Percentiles rank a stretch among this genome's conserved stretches.
phyloP scores from a whole-genome alignment of 2,113 vertebrate genomes.

The Leptodactylus fuscus region DNA sequence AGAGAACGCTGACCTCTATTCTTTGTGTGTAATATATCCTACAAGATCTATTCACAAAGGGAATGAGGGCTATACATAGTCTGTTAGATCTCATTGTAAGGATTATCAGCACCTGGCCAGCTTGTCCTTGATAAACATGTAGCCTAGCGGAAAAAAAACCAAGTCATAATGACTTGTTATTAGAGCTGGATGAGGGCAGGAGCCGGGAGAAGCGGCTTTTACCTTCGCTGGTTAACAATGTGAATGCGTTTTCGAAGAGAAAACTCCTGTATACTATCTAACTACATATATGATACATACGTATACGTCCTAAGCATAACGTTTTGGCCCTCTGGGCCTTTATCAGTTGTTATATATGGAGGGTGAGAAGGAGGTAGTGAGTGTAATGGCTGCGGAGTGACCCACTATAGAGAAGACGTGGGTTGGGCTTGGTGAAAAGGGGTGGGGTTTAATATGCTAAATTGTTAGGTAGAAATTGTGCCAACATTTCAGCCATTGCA shows the following conservation, averaged over 20 bases:
- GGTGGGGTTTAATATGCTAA: no score
- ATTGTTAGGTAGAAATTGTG: no score
- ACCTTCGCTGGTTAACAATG: background rate
- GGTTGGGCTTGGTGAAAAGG: no score
- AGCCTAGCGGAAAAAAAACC: background rate
- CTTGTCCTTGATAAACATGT: slow-evolving; percentile 31
- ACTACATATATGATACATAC: no score
- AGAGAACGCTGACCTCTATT: slow-evolving; percentile 13
- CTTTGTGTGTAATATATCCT: background rate
- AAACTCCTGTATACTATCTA: no score
- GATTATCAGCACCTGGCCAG: slow-evolving; percentile 51
- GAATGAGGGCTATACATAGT: slow-evolving; percentile 27
- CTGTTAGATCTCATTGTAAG: slow-evolving; percentile 43
- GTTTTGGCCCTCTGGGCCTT: no score
- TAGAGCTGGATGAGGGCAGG: background rate
- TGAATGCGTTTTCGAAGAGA: background rate
- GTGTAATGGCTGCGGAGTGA: no score
- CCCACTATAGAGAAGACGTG: no score
- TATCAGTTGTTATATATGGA: no score
- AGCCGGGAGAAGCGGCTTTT: background rate
- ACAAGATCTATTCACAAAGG: slow-evolving; percentile 43
- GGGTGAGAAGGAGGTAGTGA: no score
- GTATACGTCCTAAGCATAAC: no score
- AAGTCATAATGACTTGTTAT: background rate
- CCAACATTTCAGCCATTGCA: no score